Conservation (phyloP, 2,888 invertebrate species). For the Ophion obscuratus region DNA sequence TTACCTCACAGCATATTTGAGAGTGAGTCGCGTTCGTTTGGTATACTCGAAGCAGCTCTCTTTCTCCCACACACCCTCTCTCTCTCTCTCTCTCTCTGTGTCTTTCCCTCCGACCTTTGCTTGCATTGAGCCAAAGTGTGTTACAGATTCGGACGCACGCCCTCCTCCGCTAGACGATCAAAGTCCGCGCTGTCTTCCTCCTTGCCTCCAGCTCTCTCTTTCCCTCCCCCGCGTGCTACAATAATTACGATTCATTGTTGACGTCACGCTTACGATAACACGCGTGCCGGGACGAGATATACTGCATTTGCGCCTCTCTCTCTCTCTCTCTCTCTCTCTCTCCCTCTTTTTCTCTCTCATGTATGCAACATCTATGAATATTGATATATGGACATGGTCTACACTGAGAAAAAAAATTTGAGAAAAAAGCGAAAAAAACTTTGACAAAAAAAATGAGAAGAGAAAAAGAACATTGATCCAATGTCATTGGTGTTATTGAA, state of each 20-base stretch:
- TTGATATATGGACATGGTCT: too few relatives aligned
- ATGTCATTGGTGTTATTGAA: too few relatives aligned
- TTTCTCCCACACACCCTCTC: neutral
- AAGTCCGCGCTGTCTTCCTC: constrained; percentile 17
- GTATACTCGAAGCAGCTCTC: neutral
- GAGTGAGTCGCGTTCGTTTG: constrained; percentile 29
- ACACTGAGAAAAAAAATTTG: too few relatives aligned
- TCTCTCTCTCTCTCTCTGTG: neutral
- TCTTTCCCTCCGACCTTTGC: constrained; percentile 1
- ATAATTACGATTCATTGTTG: constrained; percentile 4
- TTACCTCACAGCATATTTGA: constrained; percentile 35
- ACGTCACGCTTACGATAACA: neutral
- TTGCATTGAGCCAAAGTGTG: neutral
- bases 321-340: too few relatives aligned
- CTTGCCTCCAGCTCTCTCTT: neutral
- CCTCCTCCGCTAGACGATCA: constrained; percentile 10
- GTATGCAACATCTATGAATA: too few relatives aligned
- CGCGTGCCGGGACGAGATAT: neutral
- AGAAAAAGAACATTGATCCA: too few relatives aligned
- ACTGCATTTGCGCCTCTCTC: neutral
- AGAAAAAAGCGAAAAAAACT: too few relatives aligned
- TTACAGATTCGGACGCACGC: neutral
- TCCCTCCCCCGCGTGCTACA: neutral
- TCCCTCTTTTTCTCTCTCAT: too few relatives aligned
- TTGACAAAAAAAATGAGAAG: too few relatives aligned